A percentile compares a stretch with the other conserved stretches of the same genome.
These are phyloP conservation scores for Crematogaster levior DNA, from an alignment of 2,888 invertebrate species.

Conservation along the genomic window DNA sequence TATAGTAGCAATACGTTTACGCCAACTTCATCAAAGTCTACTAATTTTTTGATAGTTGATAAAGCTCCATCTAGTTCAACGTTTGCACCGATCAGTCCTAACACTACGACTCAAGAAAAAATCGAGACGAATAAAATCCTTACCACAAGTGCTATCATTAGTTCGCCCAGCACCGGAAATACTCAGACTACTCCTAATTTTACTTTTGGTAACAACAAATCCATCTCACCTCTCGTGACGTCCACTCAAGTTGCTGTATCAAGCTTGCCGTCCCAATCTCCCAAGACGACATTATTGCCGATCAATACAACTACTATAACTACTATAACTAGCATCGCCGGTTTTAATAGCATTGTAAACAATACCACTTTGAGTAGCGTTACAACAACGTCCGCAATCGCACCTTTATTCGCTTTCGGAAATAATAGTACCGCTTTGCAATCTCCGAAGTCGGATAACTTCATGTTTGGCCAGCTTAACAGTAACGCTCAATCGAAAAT, in stretches of 20 bases:
- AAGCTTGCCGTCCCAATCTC: slow-evolving; percentile 13
- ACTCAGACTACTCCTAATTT: slow-evolving; percentile 10
- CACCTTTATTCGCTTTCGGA: slow-evolving; percentile 55
- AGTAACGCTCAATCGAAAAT: slow-evolving; percentile 13
- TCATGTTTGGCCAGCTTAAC: slow-evolving; percentile 31
- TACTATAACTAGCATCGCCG: not conserved
- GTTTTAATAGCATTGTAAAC: slow-evolving; percentile 21
- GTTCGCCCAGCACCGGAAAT: not conserved
- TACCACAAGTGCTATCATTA: not conserved
- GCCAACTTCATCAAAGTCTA: not conserved
- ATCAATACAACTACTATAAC: not conserved
- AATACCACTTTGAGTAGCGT: not conserved
- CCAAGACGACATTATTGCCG: not conserved
- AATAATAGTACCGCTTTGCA: slow-evolving; percentile 1
- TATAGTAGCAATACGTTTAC: not conserved
- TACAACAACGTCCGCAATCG: not conserved
- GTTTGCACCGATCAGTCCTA: slow-evolving; percentile 7
- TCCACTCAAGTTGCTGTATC: not conserved
- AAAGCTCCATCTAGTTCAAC: not conserved
- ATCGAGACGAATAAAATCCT: not conserved
- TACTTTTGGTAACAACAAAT: not conserved
- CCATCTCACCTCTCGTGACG: not conserved
- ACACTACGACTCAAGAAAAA: not conserved
- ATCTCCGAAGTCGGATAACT: slow-evolving; percentile 46
- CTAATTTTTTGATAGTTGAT: not conserved